These are phyloP conservation scores for Drosophila grimshawi DNA, from an alignment of 1,140 invertebrate genomes.

Conservation along the genomic window DNA sequence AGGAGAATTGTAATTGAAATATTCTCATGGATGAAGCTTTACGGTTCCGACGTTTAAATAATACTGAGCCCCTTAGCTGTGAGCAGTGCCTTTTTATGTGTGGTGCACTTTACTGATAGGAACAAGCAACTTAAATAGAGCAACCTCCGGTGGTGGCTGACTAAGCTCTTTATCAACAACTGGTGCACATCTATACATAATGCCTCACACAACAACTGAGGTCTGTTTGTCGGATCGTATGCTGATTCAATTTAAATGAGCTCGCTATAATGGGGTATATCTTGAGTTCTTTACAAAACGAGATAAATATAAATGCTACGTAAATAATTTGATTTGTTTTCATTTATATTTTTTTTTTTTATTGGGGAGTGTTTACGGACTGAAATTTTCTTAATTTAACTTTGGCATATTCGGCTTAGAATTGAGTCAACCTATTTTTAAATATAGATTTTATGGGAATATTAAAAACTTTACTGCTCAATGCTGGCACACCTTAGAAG, in stretches of 20 bases:
- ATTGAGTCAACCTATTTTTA: too few species aligned
- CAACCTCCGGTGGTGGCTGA: conserved; percentile 39
- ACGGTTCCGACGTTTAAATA: conserved; percentile 25
- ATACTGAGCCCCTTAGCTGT: conserved; percentile 32
- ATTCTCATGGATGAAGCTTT: conserved; percentile 2
- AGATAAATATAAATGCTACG: background rate
- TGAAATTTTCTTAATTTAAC: too few species aligned
- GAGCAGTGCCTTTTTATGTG: conserved; percentile 51
- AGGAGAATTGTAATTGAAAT: conserved; percentile 18
- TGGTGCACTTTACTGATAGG: conserved; percentile 58
- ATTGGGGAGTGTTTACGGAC: too few species aligned
- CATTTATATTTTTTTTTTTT: too few species aligned
- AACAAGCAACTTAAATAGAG: conserved; percentile 10
- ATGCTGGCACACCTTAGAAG: too few species aligned
- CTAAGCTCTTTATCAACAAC: conserved; percentile 53
- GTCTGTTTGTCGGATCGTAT: background rate
- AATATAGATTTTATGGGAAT: too few species aligned
- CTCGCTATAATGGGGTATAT: conserved; percentile 6
- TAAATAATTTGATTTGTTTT: background rate
- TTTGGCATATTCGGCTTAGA: too few species aligned
- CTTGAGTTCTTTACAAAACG: too few species aligned
- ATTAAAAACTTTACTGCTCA: too few species aligned
- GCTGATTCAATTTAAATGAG: conserved; percentile 35
- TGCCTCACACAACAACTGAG: background rate
- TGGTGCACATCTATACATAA: background rate